Evolutionary conservation across 2,888 invertebrate genomes (phyloP), one percentile per base, ranked within the genome.

Genomic region (Eurois occulta): DNA sequence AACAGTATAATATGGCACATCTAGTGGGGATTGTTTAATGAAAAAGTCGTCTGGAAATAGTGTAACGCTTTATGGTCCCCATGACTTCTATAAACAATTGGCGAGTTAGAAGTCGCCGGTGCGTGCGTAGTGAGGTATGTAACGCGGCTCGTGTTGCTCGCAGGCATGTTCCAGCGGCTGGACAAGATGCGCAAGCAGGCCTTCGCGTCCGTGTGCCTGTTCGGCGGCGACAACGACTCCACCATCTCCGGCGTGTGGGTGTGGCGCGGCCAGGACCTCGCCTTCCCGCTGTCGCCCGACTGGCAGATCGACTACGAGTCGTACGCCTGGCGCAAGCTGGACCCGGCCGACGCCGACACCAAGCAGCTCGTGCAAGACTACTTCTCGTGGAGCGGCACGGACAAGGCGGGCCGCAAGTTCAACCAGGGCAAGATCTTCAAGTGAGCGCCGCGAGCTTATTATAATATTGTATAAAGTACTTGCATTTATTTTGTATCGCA

Each of bases 371-470:
- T 99, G 24, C 96, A 98, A 85, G 98, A 99, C 91, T 99, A 99
- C 97, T 98, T 99, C 95, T 97, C 98, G 65, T 99, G 99, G 99
- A 97, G 97, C 89, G 99, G 99, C 83, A 94, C 97, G 35, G 99
- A 99, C 95, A 98, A 98, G 94, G 95, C 97, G 72, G 99, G 99
- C 80, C 98, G 99, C 94, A 97, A 98, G 93, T 99, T 99, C 97
- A 99, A 99, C 97, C 99, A 99, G 97, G 99, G 99, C 96, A 99
- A 99, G 97, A 98, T 99, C 96, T 99, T 99, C 97, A 99, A 99
- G 97, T 99, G 92, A 95, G n/a, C 21, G 41, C 18, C 38, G 24
- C 38, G 16, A 65, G 10, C 35, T 52, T 18, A 35, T 72, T 68
- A 74, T 78, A 65, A 75, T 75, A 87, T 71, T 85, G 81, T 84